phyloP scores from a whole-genome alignment of 1,140 invertebrate genomes.

The Drosophila mojavensis region DNA sequence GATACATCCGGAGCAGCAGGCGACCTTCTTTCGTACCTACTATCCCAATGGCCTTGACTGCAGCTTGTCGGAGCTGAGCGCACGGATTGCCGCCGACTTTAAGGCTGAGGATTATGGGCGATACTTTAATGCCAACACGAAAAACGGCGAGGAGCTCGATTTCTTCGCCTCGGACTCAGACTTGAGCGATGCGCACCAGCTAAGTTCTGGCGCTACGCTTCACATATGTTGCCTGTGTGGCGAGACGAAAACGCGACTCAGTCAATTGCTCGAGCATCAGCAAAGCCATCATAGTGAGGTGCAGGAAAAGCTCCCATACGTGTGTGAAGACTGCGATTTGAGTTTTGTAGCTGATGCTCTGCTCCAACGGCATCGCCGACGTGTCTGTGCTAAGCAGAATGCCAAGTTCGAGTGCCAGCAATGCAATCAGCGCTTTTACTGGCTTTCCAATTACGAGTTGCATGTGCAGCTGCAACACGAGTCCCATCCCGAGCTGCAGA shows the following conservation, averaged over 20 bases:
- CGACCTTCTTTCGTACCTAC: slow-evolving; percentile 52
- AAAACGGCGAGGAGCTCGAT: slow-evolving; percentile 68
- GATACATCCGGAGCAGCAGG: slow-evolving; percentile 33
- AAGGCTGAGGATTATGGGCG: slow-evolving; percentile 60
- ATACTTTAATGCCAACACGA: slow-evolving; percentile 66
- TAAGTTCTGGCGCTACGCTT: not conserved
- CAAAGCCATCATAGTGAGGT: slow-evolving; percentile 31
- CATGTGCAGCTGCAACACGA: slow-evolving; percentile 48
- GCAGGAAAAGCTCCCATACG: slow-evolving; percentile 16
- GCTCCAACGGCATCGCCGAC: slow-evolving; percentile 62
- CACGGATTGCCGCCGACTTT: slow-evolving; percentile 56
- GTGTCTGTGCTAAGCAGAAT: slow-evolving; percentile 53
- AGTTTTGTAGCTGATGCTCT: slow-evolving; percentile 54
- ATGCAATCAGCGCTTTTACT: slow-evolving; percentile 63
- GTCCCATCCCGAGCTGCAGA: not conserved
- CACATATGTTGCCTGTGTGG: slow-evolving; percentile 61
- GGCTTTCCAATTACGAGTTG: slow-evolving; percentile 57
- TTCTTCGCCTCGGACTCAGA: slow-evolving; percentile 64
- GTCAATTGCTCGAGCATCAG: slow-evolving; percentile 57
- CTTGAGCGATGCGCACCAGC: slow-evolving; percentile 26
- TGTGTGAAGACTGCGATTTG: slow-evolving; percentile 48
- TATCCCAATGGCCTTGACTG: slow-evolving; percentile 50
- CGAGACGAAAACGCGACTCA: slow-evolving; percentile 19
- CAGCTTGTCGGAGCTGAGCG: slow-evolving; percentile 40
- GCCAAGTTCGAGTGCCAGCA: slow-evolving; percentile 42